Evolutionary conservation across 23 tunicate species (phyloP).

Genomic region (Ciona savignyi): DNA sequence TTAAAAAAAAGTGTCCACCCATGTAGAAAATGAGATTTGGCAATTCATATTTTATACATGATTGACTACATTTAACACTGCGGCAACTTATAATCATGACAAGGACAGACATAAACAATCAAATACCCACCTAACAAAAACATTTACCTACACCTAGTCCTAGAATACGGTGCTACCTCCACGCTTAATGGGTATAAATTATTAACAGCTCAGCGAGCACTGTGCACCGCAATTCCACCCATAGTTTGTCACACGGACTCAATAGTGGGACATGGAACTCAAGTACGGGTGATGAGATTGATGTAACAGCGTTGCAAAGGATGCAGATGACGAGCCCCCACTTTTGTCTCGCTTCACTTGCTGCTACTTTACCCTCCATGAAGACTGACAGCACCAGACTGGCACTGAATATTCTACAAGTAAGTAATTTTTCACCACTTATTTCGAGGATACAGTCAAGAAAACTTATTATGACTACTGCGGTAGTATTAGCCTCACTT

Average conservation of each 20-base stretch:
- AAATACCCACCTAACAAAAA: no score
- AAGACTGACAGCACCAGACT: conserved; percentile 48
- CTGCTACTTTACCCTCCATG: conserved; percentile 39
- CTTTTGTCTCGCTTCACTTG: conserved; percentile 53
- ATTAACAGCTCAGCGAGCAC: no score
- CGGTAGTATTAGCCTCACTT: not conserved
- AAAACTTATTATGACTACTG: not conserved
- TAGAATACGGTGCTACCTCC: no score
- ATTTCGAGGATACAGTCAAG: not conserved
- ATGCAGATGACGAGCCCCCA: conserved; percentile 52
- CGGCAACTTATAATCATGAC: not conserved
- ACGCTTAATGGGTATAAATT: no score
- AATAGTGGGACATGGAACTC: conserved; percentile 22
- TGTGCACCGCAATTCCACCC: no score
- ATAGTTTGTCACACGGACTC: not conserved
- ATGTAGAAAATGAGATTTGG: not conserved
- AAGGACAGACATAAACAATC: no score
- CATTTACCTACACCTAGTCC: no score
- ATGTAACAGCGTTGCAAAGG: conserved; percentile 32
- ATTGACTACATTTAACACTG: not conserved
- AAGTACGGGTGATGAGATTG: conserved; percentile 25
- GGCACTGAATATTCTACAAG: conserved; percentile 47
- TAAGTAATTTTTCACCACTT: not conserved
- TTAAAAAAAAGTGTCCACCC: no score
- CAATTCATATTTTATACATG: not conserved